Percentiles rank a stretch among this genome's conserved stretches.
Evolutionary conservation across 2,888 invertebrate species (phyloP).

Genomic region (Stramonita haemastoma): DNA sequence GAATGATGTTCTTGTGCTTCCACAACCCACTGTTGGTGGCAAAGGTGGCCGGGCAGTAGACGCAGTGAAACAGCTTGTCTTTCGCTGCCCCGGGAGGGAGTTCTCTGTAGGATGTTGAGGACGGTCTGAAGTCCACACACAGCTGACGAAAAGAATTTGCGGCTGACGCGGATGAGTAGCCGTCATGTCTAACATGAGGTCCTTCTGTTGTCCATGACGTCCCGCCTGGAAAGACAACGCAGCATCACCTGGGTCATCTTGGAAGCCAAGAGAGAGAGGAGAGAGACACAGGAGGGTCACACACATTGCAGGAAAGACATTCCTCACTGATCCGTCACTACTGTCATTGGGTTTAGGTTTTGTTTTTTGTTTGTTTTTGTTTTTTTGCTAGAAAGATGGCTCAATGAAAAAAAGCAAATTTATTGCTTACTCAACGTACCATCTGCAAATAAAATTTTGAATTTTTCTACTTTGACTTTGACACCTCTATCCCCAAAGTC

Average conservation of each 20-base stretch:
- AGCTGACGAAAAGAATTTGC: not conserved
- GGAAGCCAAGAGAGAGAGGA: not conserved
- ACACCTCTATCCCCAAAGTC: no score
- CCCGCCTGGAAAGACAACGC: not conserved
- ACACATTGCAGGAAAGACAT: no score
- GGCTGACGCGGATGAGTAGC: not conserved
- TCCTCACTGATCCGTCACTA: no score
- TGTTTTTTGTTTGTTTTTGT: no score
- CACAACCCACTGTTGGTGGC: slow-evolving; percentile 29
- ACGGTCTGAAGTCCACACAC: not conserved
- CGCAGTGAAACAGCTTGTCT: not conserved
- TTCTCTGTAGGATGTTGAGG: not conserved
- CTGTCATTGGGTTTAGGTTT: no score
- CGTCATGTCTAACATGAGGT: not conserved
- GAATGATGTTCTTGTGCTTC: slow-evolving; percentile 29
- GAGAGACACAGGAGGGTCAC: not conserved
- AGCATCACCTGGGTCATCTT: slow-evolving; percentile 4
- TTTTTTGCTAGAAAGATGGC: no score
- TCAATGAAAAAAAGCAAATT: no score
- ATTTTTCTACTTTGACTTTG: no score
- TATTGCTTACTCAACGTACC: no score
- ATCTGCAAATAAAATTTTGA: no score
- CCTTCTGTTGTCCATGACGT: not conserved
- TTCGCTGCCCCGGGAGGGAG: not conserved
- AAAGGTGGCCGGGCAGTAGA: not conserved